Evolutionary conservation across 2,113 vertebrate species (phyloP).

Genomic region (Podarcis raffonei): DNA sequence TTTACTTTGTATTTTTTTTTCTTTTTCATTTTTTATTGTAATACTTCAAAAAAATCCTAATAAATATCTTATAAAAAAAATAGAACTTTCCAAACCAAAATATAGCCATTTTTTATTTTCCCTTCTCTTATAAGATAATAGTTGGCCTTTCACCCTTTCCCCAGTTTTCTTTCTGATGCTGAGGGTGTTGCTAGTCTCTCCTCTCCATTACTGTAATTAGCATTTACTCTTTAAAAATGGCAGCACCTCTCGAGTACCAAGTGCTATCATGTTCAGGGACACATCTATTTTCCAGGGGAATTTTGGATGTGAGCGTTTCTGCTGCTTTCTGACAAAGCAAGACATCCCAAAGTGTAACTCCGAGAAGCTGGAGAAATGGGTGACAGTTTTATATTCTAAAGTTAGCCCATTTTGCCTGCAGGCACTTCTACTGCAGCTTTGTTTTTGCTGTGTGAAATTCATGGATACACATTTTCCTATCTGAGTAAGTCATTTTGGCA

Average conservation of each 20-base stretch:
- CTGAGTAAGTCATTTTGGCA: constrained; percentile 38
- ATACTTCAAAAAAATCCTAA: too few species aligned
- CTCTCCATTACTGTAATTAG: not conserved
- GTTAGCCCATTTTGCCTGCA: constrained; percentile 21
- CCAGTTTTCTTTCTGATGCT: not conserved
- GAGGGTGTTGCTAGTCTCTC: too few species aligned
- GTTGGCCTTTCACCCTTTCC: not conserved
- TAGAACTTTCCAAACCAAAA: not conserved
- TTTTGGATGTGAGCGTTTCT: not conserved
- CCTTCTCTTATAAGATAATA: not conserved
- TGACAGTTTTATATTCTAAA: constrained; percentile 38
- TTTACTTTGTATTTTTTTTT: too few species aligned
- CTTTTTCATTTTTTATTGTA: too few species aligned
- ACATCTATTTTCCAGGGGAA: constrained; percentile 8
- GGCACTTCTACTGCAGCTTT: constrained; percentile 15
- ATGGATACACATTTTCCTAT: constrained; percentile 21
- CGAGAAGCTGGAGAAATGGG: constrained; percentile 3
- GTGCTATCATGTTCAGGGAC: constrained; percentile 13
- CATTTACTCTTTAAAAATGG: not conserved
- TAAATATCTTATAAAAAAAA: too few species aligned
- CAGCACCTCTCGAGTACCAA: not conserved
- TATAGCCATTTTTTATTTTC: not conserved
- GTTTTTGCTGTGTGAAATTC: constrained; percentile 21
- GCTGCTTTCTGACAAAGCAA: constrained; percentile 21
- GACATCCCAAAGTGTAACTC: not conserved